Conservation (phyloP, 2,888 invertebrate species). For the Escarpia spicata region DNA sequence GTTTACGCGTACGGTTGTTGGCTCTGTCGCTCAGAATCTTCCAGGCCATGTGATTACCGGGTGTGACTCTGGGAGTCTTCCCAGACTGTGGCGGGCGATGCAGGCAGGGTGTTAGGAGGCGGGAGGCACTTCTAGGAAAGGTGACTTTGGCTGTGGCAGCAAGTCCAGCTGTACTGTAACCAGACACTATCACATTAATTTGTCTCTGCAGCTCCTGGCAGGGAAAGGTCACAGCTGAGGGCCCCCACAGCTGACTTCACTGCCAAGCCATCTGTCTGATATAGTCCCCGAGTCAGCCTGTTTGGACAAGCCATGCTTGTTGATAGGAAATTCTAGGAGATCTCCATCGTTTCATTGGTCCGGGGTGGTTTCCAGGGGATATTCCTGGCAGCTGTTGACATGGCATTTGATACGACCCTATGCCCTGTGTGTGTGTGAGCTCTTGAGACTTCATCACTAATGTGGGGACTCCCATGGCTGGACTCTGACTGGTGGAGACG, state of each 20-base stretch:
- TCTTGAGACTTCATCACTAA: neutral
- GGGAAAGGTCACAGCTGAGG: conserved; percentile 16
- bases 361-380: neutral
- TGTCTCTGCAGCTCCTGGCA: neutral
- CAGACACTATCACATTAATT: conserved; percentile 11
- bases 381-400: conserved; percentile 6
- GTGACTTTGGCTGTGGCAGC: neutral
- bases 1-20: neutral
- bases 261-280: conserved; percentile 16
- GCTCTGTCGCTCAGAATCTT: conserved; percentile 16
- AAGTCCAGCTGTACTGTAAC: conserved; percentile 16
- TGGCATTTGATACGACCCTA: neutral
- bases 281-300: neutral
- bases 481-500: neutral
- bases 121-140: neutral
- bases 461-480: neutral
- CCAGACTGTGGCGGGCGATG: neutral
- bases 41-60: neutral
- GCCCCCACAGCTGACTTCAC: neutral
- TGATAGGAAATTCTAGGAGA: conserved; percentile 16
- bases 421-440: neutral
- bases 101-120: neutral
- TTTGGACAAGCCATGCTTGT: conserved; percentile 16
- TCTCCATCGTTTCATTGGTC: neutral
- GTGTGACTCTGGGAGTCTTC: neutral